phyloP scores from a whole-genome alignment of 2,888 invertebrate species.

The Himalopsyche tibetana region DNA sequence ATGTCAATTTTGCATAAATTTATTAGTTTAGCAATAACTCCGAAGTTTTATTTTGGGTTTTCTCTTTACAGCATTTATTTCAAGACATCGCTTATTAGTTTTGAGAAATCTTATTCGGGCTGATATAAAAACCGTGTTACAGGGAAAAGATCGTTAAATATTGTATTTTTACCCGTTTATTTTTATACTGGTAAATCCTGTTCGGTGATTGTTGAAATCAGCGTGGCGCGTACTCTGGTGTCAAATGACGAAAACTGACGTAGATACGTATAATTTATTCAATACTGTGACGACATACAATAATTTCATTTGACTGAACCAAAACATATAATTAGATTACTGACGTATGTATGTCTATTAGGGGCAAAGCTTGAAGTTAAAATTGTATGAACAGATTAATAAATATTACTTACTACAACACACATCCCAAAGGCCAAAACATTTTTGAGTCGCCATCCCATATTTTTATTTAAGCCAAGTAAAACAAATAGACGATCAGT shows the following conservation, averaged over 20 bases:
- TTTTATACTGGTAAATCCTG: neutral
- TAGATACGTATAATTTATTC: neutral
- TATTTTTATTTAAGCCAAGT: no score
- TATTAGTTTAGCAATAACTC: no score
- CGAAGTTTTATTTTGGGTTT: neutral
- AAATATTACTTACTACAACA: no score
- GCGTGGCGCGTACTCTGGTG: neutral
- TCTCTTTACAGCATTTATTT: neutral
- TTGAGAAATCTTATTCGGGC: neutral
- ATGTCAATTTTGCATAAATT: no score
- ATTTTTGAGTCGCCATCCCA: no score
- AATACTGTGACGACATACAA: neutral
- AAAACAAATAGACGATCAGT: no score
- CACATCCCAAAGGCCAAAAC: no score
- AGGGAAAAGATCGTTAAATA: conserved; percentile 4
- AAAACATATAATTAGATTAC: no score
- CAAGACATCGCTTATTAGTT: neutral
- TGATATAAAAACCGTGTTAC: neutral
- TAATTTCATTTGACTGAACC: neutral
- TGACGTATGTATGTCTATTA: no score
- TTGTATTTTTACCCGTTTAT: neutral
- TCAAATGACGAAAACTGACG: conserved; percentile 11
- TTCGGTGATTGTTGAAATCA: neutral
- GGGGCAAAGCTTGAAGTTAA: no score
- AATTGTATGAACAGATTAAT: no score